A percentile compares a stretch with the other conserved stretches of the same genome.
phyloP scores from a whole-genome alignment of 2,113 vertebrate genomes.

The Semicossyphus pulcher region DNA sequence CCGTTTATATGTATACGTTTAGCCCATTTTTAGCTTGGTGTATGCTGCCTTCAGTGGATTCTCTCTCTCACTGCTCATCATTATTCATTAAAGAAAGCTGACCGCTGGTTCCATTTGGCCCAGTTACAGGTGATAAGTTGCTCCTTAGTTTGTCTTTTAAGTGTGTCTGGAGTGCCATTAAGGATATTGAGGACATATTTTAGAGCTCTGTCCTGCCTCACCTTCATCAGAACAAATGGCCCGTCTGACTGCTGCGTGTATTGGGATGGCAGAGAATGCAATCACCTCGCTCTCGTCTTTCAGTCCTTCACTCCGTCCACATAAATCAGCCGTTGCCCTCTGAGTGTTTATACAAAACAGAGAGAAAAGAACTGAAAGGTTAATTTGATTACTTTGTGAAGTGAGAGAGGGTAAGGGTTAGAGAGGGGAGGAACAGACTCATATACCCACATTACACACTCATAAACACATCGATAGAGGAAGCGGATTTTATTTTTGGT shows the following conservation, averaged over 20 bases:
- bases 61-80: slow-evolving; percentile 13
- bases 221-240: slow-evolving; percentile 46
- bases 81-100: slow-evolving; percentile 39
- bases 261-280: slow-evolving; percentile 27
- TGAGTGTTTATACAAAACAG: slow-evolving; percentile 36
- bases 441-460: slow-evolving; percentile 4
- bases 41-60: slow-evolving; percentile 4
- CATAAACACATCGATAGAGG: not conserved
- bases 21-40: not conserved
- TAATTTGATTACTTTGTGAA: slow-evolving; percentile 51
- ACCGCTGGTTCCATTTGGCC: slow-evolving; percentile 22
- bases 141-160: slow-evolving; percentile 51
- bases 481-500: slow-evolving; percentile 21
- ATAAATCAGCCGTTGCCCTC: slow-evolving; percentile 60
- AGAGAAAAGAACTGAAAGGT: slow-evolving; percentile 56
- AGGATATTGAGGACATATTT: slow-evolving; percentile 33
- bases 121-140: slow-evolving; percentile 29
- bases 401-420: slow-evolving; percentile 21
- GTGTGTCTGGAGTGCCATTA: slow-evolving; percentile 31
- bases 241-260: not conserved
- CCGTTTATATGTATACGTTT: not conserved
- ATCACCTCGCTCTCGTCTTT: slow-evolving; percentile 23
- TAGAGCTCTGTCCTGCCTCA: slow-evolving; percentile 36
- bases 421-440: not conserved
- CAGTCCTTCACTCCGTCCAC: slow-evolving; percentile 13